Base-by-base conservation (phyloP, 2,888 invertebrate species). In the Pyrocoelia pectoralis region DNA sequence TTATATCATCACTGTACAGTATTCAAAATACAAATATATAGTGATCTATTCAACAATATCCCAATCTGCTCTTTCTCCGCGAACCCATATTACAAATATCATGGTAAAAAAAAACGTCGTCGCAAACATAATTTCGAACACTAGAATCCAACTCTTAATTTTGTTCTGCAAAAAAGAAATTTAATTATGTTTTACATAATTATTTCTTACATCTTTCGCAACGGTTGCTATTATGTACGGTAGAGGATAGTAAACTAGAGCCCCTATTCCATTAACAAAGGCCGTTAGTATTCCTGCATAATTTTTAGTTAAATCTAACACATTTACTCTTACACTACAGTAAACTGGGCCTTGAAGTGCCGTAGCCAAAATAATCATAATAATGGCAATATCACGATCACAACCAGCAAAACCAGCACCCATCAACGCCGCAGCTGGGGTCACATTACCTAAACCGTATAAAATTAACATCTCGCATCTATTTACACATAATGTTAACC, bases 81-180 rank as follows among this genome's bases (percentile, higher is more conserved):
- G 88, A 0, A 90, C 92, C 76, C 87, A 91, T 3, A 90, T 55
- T 3, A 89, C 71, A 78, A 90, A 94, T 6, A 92, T 74, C 0
- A 89, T 38, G 73, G 91, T 92, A 1, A 92, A 89, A 0, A 86
- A 61, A 0, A 87, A 79, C 63, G 93, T 85, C 2, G 93, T 85
- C 0, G 75, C 87, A 5, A 92, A 84, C 46, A 92, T 88, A 24
- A 93, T 88, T 90, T 93, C 93, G 78, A 94, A 94, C 0, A 94
- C 93, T 0, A 85, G 73, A 15, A 89, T 84, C 94, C 94, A 94
- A 81, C 92, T 87, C 17, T 79, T 78, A 8, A 89, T 72, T 0
- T 85, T 84, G 43, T 88, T 85, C 88, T 88, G 80, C 3, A 43
- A 43, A 13, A n/a, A n/a, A n/a, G n/a, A n/a, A n/a, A n/a, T n/a